Base-by-base conservation (phyloP, 2,888 invertebrate species). In the Pollenia labialis region DNA sequence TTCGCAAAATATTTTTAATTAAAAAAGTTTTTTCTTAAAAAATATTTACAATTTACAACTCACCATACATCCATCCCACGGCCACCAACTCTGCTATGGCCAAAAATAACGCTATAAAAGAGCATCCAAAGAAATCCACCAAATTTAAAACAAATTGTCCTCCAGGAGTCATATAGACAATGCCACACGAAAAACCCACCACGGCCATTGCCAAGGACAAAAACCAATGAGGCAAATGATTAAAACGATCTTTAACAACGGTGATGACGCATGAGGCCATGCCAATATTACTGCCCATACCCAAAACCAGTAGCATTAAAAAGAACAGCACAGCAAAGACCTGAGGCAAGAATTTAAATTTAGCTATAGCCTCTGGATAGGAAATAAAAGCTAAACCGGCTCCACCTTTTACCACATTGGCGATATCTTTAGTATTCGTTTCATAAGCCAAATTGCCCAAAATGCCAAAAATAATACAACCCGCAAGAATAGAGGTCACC, bases 341-440 rank as follows among this genome's bases (percentile, higher is more conserved):
- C 90, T 95, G 95, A 0, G 95, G 95, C 18, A 94, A 91, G 77
- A 92, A 93, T 32, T 93, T 92, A 85, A 95, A 94, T 89, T 94
- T 94, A 56, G 94, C 94, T 76, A 95, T 94, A 14, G 95, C 95
- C 87, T 95, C 94, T 0, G 95, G 95, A 89, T 95, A 95, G 0
- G 97, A 97, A 83, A 97, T 95, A 90, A 97, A 97, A 2, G 97
- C 97, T 56, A 97, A 93, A 0, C 97, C 97, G 1, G 96, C 95
- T 1, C 97, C 97, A 89, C 94, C 93, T 40, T 96, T 96, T 0
- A 97, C 95, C 1, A 97, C 96, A 0, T 94, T 92, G 0, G 94
- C 91, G 1, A 97, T 95, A 3, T 96, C 95, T 44, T 94, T 93
- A 7, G 93, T 92, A 0, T 94, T 94, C 62, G 94, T 94, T 90